A percentile compares a stretch with the other conserved stretches of the same genome.
These are phyloP conservation scores for Psittacula cyanocephala DNA, from an alignment of 2,113 vertebrate species.

Conservation along the genomic window DNA sequence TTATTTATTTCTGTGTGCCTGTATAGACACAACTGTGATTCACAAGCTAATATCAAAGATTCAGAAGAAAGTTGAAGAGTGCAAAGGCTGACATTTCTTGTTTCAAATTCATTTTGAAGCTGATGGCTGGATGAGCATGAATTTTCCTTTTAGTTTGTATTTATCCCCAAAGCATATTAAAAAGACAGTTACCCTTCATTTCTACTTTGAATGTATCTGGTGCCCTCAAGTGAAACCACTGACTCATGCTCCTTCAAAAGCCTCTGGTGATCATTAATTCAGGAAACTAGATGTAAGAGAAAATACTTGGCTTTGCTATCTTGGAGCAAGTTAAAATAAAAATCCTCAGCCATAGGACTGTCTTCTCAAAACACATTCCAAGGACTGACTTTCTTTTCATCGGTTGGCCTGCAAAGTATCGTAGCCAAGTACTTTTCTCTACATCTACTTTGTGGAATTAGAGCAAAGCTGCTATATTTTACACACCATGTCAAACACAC, in stretches of 20 bases:
- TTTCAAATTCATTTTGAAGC: slow-evolving; percentile 10
- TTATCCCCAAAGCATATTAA: slow-evolving; percentile 46
- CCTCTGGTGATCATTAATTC: slow-evolving; percentile 32
- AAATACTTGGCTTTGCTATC: slow-evolving; percentile 28
- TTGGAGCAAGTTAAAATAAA: slow-evolving; percentile 21
- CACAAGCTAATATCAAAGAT: neutral
- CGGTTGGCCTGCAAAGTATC: neutral
- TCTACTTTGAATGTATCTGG: slow-evolving; percentile 11
- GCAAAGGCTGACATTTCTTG: slow-evolving; percentile 18
- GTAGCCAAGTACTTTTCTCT: neutral
- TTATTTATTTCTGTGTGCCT: neutral
- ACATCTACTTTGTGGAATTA: neutral
- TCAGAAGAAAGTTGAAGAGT: neutral
- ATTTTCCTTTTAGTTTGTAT: slow-evolving; percentile 27
- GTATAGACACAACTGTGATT: neutral
- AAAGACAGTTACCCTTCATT: slow-evolving; percentile 31
- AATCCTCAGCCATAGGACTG: neutral
- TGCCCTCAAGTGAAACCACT: slow-evolving; percentile 59
- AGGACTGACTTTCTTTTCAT: neutral
- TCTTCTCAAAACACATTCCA: neutral
- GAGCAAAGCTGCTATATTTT: neutral
- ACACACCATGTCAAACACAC: neutral
- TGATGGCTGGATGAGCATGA: neutral
- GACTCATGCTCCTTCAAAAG: slow-evolving; percentile 49
- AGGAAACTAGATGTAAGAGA: slow-evolving; percentile 3